These are phyloP conservation scores for Polydrusus tereticollis DNA, from an alignment of 2,888 invertebrate genomes.

Conservation along the genomic window DNA sequence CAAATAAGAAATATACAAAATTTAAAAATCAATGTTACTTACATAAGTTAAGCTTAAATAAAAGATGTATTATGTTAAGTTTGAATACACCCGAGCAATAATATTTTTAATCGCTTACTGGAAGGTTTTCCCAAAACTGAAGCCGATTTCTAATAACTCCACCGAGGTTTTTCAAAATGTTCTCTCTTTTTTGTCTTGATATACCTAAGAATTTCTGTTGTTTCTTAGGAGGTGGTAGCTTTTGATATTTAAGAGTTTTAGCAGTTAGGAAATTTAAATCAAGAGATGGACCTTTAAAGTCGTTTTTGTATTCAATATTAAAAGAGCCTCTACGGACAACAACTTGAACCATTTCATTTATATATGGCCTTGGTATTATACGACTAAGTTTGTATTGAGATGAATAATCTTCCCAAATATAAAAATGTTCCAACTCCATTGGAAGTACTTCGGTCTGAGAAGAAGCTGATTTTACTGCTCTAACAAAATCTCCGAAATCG, in stretches of 20 bases:
- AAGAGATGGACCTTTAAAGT: constrained; percentile 4
- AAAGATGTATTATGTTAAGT: not conserved
- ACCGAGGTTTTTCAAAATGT: not conserved
- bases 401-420: not conserved
- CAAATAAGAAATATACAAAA: not conserved
- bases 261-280: not conserved
- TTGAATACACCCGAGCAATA: not conserved
- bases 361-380: not conserved
- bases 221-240: constrained; percentile 7
- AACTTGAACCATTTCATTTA: constrained; percentile 3
- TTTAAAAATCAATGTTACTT: not conserved
- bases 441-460: not conserved
- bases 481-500: constrained; percentile 5
- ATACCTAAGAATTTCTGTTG: constrained; percentile 3
- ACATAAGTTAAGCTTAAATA: not conserved
- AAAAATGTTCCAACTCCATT: constrained; percentile 6
- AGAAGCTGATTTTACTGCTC: not conserved
- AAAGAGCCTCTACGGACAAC: not conserved
- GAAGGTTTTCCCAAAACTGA: not conserved
- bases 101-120: not conserved
- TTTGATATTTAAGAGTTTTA: not conserved
- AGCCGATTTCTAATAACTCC: not conserved
- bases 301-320: not conserved
- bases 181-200: not conserved
- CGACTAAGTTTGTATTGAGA: constrained; percentile 12